phyloP scores from a whole-genome alignment of 2,113 vertebrate species.

The Microcebus lehilahytsara region DNA sequence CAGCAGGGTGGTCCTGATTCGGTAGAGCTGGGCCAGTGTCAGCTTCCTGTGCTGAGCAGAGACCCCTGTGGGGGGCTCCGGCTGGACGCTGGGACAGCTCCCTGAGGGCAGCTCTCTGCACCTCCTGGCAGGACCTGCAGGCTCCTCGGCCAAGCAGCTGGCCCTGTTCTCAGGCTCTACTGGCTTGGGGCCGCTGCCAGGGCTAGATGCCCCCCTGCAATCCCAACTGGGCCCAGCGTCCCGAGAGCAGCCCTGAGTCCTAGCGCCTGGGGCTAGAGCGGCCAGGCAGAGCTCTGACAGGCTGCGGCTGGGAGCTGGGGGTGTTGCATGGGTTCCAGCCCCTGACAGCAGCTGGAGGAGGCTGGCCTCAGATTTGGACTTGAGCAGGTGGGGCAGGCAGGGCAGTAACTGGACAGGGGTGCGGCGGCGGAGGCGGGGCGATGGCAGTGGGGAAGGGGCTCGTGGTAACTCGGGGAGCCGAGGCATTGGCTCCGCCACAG shows the following conservation, averaged over 20 bases:
- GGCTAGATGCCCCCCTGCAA: background rate
- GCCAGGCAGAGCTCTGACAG: slow-evolving; percentile 85
- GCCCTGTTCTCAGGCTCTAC: slow-evolving; percentile 52
- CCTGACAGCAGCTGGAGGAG: slow-evolving; percentile 86
- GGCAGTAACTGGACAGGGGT: slow-evolving; percentile 86
- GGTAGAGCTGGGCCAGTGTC: slow-evolving; percentile 93
- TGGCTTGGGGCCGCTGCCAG: slow-evolving; percentile 71
- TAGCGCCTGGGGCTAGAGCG: background rate
- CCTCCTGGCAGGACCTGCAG: background rate
- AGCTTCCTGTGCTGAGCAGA: slow-evolving; percentile 92
- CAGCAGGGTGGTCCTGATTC: slow-evolving; percentile 94
- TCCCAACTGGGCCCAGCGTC: slow-evolving; percentile 13
- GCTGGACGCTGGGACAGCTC: slow-evolving; percentile 72
- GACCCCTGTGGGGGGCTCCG: slow-evolving; percentile 69
- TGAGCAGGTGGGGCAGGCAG: slow-evolving; percentile 78
- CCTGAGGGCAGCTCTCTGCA: background rate
- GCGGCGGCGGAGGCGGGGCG: slow-evolving; percentile 86
- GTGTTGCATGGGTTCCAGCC: background rate
- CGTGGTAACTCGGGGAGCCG: background rate
- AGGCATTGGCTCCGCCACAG: background rate
- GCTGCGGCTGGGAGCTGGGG: slow-evolving; percentile 87
- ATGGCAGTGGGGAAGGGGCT: slow-evolving; percentile 75
- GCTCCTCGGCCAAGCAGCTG: background rate
- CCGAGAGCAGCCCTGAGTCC: slow-evolving; percentile 54
- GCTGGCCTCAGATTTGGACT: slow-evolving; percentile 94